Percentiles rank a stretch among this genome's conserved stretches.
Conservation (phyloP, 2,888 invertebrate species). For the Caenorhabditis sp. region DNA sequence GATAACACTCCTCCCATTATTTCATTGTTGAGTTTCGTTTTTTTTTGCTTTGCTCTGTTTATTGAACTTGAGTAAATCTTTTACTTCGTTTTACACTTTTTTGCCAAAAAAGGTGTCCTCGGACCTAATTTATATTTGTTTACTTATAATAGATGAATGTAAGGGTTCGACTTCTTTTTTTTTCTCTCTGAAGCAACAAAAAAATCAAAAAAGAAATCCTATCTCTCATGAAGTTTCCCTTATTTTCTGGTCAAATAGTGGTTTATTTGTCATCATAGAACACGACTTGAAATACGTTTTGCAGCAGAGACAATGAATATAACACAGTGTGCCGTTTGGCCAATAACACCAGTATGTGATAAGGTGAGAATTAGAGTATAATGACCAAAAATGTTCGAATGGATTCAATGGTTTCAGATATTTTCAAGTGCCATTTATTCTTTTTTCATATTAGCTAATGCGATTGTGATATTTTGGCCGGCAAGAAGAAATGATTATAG, state of each 20-base stretch:
- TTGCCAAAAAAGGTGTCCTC: too few relatives aligned
- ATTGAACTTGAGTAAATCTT: neutral
- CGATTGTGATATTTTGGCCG: conserved; percentile 39
- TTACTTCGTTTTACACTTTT: too few relatives aligned
- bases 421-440: conserved; percentile 38
- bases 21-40: neutral
- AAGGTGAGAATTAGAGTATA: conserved; percentile 11
- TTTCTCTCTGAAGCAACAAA: too few relatives aligned
- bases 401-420: conserved; percentile 9
- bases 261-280: neutral
- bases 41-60: neutral
- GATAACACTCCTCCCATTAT: neutral
- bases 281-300: neutral
- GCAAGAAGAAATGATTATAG: conserved; percentile 8
- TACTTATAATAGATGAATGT: too few relatives aligned
- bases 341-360: conserved; percentile 27
- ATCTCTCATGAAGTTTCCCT: too few relatives aligned
- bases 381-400: neutral
- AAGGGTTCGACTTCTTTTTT: too few relatives aligned
- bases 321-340: conserved; percentile 10
- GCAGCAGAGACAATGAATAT: conserved; percentile 25
- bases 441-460: conserved; percentile 39
- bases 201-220: too few relatives aligned
- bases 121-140: too few relatives aligned
- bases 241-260: neutral